Percentiles rank a stretch among this genome's conserved stretches.
phyloP scores from a whole-genome alignment of 2,797 vertebrate species.

The Etheostoma perlongum region DNA sequence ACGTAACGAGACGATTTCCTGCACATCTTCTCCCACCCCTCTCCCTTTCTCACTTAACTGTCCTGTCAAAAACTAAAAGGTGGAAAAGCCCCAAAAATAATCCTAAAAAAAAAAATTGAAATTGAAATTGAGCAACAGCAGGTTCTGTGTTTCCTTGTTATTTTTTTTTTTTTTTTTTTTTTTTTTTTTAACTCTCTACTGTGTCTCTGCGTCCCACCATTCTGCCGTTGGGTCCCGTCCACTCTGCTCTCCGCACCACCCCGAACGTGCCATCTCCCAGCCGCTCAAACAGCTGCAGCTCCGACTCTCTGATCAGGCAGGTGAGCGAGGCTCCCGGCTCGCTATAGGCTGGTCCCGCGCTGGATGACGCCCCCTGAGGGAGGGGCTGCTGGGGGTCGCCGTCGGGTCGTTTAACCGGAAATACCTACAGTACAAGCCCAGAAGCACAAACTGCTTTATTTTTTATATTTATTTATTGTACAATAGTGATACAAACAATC shows the following conservation, averaged over 20 bases:
- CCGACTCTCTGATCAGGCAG: constrained; percentile 95
- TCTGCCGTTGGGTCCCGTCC: constrained; percentile 90
- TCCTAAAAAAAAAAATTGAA: too few relatives aligned
- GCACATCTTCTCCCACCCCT: too few relatives aligned
- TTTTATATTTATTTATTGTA: too few relatives aligned
- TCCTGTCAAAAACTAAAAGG: too few relatives aligned
- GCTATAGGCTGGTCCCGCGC: constrained; percentile 64
- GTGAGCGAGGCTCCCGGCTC: constrained; percentile 90
- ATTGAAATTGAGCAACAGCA: too few relatives aligned
- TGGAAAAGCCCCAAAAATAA: too few relatives aligned
- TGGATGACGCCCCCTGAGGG: constrained; percentile 82
- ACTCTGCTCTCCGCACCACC: constrained; percentile 94
- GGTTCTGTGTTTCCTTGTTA: background rate
- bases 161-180: too few relatives aligned
- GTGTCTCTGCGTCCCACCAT: constrained; percentile 84
- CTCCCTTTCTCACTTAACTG: too few relatives aligned
- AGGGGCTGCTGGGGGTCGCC: constrained; percentile 85
- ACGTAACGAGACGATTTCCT: too few relatives aligned
- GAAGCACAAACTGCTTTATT: constrained; percentile 22
- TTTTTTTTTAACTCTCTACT: too few relatives aligned
- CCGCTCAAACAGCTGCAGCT: constrained; percentile 94
- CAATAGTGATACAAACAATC: too few relatives aligned
- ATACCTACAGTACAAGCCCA: constrained; percentile 87
- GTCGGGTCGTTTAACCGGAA: constrained; percentile 94
- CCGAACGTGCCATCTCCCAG: constrained; percentile 96